phyloP scores from a whole-genome alignment of 2,888 invertebrate species.

The Leptopilina syphax region DNA sequence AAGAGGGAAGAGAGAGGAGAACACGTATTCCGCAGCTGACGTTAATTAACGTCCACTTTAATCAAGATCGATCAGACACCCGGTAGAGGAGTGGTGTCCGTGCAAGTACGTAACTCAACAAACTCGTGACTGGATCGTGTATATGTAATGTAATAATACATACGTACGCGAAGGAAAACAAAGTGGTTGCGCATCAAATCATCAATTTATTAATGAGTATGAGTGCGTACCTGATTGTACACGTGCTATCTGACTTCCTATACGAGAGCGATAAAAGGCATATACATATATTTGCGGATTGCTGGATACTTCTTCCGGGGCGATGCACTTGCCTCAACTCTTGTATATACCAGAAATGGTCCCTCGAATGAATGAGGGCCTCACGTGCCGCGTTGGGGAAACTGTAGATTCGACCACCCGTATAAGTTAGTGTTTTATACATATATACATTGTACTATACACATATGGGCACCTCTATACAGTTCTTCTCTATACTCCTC shows the following conservation, averaged over 20 bases:
- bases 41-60: slow-evolving; percentile 37
- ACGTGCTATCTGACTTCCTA: neutral
- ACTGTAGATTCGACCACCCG: slow-evolving; percentile 34
- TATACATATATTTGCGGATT: neutral
- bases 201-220: neutral
- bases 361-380: slow-evolving; percentile 21
- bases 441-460: neutral
- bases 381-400: slow-evolving; percentile 4
- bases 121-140: slow-evolving; percentile 15
- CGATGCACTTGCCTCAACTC: slow-evolving; percentile 1
- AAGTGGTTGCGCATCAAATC: slow-evolving; percentile 4
- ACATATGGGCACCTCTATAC: slow-evolving; percentile 38
- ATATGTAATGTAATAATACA: neutral
- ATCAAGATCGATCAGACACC: slow-evolving; percentile 34
- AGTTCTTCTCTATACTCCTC: neutral
- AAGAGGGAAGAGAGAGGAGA: neutral
- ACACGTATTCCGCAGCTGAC: slow-evolving; percentile 19
- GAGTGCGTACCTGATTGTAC: no score
- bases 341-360: slow-evolving; percentile 12
- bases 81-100: neutral
- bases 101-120: neutral
- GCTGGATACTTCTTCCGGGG: neutral
- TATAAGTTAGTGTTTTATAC: neutral
- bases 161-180: neutral
- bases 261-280: neutral